phyloP scores from a whole-genome alignment of 1,140 invertebrate species.

The Dreissena rostriformis region DNA sequence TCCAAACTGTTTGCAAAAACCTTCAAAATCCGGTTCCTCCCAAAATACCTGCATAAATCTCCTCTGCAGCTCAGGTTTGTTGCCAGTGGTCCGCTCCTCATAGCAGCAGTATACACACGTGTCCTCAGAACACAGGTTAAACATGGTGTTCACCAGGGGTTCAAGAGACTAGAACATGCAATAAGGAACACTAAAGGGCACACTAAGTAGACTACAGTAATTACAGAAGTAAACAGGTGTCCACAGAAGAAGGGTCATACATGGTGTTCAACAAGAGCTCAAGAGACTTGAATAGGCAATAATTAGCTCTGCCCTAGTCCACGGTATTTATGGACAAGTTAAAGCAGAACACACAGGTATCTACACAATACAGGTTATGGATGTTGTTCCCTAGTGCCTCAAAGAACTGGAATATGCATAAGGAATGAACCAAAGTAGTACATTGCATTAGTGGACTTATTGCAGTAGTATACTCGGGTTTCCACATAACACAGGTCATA shows the following conservation, averaged over 20 bases:
- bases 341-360: no score
- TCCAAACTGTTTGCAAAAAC: background rate
- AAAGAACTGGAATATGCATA: background rate
- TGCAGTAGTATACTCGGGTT: slow-evolving; percentile 67
- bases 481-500: slow-evolving; percentile 52
- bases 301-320: no score
- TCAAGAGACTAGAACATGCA: slow-evolving; percentile 71
- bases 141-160: slow-evolving; percentile 73
- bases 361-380: no score
- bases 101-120: slow-evolving; percentile 76
- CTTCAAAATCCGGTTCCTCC: background rate
- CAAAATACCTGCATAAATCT: slow-evolving; percentile 74
- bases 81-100: slow-evolving; percentile 76
- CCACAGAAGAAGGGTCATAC: no score
- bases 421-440: background rate
- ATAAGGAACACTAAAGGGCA: background rate
- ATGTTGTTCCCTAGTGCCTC: no score
- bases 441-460: background rate
- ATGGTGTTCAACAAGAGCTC: no score
- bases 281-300: no score
- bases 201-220: no score
- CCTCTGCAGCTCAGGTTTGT: slow-evolving; percentile 74
- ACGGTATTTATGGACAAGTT: no score
- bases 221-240: no score
- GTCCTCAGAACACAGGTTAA: slow-evolving; percentile 53